Evolutionary conservation across 2,113 vertebrate species (phyloP), one percentile per base, ranked within the genome.

Genomic region (Leptocoma aspasia): DNA sequence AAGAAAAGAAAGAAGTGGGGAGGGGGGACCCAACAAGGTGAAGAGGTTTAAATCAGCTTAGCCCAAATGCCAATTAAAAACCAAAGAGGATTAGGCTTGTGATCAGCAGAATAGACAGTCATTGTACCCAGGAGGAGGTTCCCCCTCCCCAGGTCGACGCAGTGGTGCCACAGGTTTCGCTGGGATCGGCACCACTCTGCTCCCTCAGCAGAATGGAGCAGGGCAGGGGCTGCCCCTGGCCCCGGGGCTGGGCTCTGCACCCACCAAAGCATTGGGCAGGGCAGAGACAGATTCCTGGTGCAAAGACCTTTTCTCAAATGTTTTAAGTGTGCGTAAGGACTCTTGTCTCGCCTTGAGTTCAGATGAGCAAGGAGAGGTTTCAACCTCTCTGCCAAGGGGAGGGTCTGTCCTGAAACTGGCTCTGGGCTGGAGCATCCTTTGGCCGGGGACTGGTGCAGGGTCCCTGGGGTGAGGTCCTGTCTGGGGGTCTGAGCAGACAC

Each of bases 41-140:
- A 98, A 97, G 98, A 98, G 92, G 98, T 98, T 98, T 97, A 98
- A 98, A 98, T 98, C 97, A 94, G 97, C 98, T 98, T 99, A 98
- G 98, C 96, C 97, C 96, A 97, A 98, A 98, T 97, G 97, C 98
- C 97, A 98, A 98, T 98, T 98, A 98, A 98, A 95, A 97, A 86
- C 91, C 82, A 95, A 94, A 97, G 96, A 96, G 95, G 97, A 97
- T 97, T 97, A 97, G 93, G 88, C 92, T 90, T 86, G 92, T 87
- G 95, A 97, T 97, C 96, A 93, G 86, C 76, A 94, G 96, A 95
- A 97, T 96, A 97, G 96, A 96, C 91, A 63, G 61, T 96, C 96
- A 97, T 97, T 97, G 96, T 97, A 50, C 87, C 85, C 90, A 3
- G 52, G 17, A 92, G 89, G 83, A 92, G 66, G 50, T 73, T 21